Conservation (phyloP, 2,113 vertebrate genomes). For the Sinocyclocheilus anophthalmus region DNA sequence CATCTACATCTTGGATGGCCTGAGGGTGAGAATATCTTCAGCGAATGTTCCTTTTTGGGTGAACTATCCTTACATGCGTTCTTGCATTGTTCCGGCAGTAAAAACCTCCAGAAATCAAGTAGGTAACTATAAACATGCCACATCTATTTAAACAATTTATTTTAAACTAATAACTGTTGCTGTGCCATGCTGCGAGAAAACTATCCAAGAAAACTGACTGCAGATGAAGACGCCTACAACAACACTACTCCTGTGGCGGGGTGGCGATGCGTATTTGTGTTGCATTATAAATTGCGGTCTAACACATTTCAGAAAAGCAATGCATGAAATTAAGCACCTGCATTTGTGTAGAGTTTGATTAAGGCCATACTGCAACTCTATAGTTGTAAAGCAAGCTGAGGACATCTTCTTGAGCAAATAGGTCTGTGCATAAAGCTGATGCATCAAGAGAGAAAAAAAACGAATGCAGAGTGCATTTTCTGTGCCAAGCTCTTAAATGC, state of each 20-base stretch:
- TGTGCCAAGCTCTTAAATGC: constrained; percentile 40
- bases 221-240: neutral
- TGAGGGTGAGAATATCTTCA: no score
- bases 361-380: neutral
- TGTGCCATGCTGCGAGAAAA: neutral
- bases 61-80: no score
- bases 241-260: no score
- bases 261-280: neutral
- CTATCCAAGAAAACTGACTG: neutral
- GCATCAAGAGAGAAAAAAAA: constrained; percentile 25
- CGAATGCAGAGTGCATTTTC: constrained; percentile 38
- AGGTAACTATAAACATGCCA: no score
- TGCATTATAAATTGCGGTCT: neutral
- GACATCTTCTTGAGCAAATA: neutral
- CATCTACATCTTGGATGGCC: no score
- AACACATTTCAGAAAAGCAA: neutral
- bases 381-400: neutral
- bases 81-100: no score
- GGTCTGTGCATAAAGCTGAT: constrained; percentile 21
- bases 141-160: no score
- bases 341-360: neutral
- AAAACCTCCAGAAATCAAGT: no score
- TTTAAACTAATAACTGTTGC: neutral
- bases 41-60: no score
- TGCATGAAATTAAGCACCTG: neutral